These are phyloP conservation scores for Theocolax elegans DNA, from an alignment of 1,140 invertebrate genomes.

Conservation along the genomic window DNA sequence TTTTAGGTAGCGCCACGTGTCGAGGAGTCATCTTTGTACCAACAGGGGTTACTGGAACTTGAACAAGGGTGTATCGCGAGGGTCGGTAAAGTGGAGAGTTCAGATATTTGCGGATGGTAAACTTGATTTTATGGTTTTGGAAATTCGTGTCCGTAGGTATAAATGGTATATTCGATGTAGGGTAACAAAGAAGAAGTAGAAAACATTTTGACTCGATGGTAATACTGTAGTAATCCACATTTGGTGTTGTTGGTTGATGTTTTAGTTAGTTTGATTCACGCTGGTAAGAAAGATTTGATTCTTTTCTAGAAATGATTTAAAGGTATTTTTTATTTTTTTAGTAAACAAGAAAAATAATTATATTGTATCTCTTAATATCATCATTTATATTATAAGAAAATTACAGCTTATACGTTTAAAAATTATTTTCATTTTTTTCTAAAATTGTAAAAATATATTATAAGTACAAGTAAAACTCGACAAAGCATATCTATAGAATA, in stretches of 20 bases:
- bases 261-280: not conserved
- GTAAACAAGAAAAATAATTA: too few species aligned
- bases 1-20: constrained; percentile 50
- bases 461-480: too few species aligned
- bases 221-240: not conserved
- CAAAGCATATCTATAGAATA: too few species aligned
- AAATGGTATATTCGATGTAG: not conserved
- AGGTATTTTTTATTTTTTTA: too few species aligned
- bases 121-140: not conserved
- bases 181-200: not conserved
- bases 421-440: too few species aligned
- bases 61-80: too few species aligned
- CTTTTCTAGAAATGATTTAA: too few species aligned
- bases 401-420: too few species aligned
- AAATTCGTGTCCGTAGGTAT: not conserved
- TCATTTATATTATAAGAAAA: too few species aligned
- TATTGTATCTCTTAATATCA: too few species aligned
- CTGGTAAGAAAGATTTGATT: not conserved
- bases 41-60: not conserved
- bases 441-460: too few species aligned
- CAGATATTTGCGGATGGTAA: not conserved
- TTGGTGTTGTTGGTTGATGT: not conserved
- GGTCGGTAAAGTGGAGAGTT: not conserved
- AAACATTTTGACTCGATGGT: not conserved
- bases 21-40: not conserved